phyloP scores from a whole-genome alignment of 2,888 invertebrate species.

The Sturmia bella region DNA sequence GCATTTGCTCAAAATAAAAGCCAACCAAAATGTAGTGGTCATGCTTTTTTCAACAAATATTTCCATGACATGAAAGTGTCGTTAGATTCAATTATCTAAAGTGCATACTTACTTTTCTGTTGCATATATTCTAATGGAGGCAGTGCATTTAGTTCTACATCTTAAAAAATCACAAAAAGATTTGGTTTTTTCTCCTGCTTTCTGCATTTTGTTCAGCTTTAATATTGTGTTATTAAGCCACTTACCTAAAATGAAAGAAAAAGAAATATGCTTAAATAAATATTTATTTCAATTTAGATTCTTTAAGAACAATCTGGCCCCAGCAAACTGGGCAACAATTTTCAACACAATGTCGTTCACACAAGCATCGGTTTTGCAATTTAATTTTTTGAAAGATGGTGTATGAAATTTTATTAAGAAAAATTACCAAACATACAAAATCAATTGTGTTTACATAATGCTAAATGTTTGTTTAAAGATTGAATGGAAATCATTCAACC shows the following conservation, averaged over 20 bases:
- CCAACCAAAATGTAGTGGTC: too few relatives aligned
- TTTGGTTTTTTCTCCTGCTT: too few relatives aligned
- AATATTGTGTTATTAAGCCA: too few relatives aligned
- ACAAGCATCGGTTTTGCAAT: slow-evolving; percentile 16
- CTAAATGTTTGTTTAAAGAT: slow-evolving; percentile 11
- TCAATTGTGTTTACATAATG: neutral
- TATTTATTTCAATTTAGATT: slow-evolving; percentile 27
- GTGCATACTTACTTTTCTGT: too few relatives aligned
- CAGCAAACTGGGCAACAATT: slow-evolving; percentile 5
- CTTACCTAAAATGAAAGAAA: slow-evolving; percentile 47
- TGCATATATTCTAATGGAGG: too few relatives aligned
- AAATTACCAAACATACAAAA: neutral
- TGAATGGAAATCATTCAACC: neutral
- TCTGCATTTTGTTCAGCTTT: neutral
- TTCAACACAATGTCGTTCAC: neutral
- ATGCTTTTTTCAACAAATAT: too few relatives aligned
- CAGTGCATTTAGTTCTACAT: too few relatives aligned
- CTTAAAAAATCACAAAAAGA: too few relatives aligned
- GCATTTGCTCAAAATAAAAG: too few relatives aligned
- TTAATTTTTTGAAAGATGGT: neutral
- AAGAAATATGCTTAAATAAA: slow-evolving; percentile 8
- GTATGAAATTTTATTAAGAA: neutral
- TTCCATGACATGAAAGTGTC: too few relatives aligned
- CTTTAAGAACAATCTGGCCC: neutral
- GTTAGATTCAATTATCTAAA: too few relatives aligned